Conservation (phyloP, 2,888 invertebrate species). For the Cordilura impudica region DNA sequence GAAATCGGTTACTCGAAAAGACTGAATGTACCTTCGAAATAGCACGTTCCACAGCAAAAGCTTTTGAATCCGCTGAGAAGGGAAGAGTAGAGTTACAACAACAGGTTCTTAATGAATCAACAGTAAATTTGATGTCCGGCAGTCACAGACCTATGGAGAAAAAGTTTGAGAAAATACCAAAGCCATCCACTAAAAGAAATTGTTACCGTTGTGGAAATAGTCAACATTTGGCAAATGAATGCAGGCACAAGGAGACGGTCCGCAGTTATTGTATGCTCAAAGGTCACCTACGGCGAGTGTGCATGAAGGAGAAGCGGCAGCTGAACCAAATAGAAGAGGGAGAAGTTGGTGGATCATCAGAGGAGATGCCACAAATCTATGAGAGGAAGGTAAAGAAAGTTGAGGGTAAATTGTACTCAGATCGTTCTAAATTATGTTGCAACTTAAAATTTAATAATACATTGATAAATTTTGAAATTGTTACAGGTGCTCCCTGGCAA, state of each 20-base stretch:
- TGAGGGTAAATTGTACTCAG: background rate
- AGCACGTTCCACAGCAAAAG: constrained; percentile 64
- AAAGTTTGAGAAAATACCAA: background rate
- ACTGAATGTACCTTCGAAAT: constrained; percentile 62
- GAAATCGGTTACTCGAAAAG: constrained; percentile 66
- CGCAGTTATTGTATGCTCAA: constrained; percentile 4
- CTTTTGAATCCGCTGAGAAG: constrained; percentile 64
- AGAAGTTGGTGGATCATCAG: background rate
- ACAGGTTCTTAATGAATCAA: background rate
- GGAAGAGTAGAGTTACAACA: constrained; percentile 62
- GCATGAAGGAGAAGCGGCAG: constrained; percentile 15
- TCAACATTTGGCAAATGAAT: constrained; percentile 15
- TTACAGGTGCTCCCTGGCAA: constrained; percentile 8
- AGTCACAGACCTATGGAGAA: background rate
- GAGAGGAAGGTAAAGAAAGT: constrained; percentile 27
- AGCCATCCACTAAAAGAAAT: too few relatives aligned
- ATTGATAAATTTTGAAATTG: constrained; percentile 41
- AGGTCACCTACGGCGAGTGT: constrained; percentile 14
- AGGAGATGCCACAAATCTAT: constrained; percentile 30
- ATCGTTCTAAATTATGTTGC: constrained; percentile 43
- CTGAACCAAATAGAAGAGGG: constrained; percentile 1
- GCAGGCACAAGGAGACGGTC: constrained; percentile 15
- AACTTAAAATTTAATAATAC: constrained; percentile 33
- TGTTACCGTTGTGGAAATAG: constrained; percentile 12
- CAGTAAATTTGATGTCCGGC: background rate